These are phyloP conservation scores for Eremobia ochroleuca DNA, from an alignment of 2,888 invertebrate species.

Conservation along the genomic window DNA sequence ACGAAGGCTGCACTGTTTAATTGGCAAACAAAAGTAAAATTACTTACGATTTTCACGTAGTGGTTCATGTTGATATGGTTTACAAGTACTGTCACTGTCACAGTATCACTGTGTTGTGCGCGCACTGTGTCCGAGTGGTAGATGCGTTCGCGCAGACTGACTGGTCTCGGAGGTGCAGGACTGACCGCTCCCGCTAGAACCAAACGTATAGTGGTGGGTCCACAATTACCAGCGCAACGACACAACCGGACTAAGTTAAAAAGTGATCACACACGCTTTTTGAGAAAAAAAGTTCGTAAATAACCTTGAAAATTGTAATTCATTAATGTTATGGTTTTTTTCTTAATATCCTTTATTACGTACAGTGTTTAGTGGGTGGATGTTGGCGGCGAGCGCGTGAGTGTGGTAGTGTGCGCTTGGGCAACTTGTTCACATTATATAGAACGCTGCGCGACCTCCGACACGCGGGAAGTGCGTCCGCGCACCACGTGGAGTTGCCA, in stretches of 20 bases:
- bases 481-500: conserved; percentile 70
- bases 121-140: conserved; percentile 77
- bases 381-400: conserved; percentile 85
- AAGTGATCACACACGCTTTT: conserved; percentile 75
- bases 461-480: conserved; percentile 79
- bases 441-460: conserved; percentile 88
- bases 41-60: conserved; percentile 87
- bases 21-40: conserved; percentile 38
- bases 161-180: conserved; percentile 73
- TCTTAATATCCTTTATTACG: conserved; percentile 77
- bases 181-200: conserved; percentile 83
- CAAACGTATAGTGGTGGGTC: conserved; percentile 84
- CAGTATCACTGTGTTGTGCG: conserved; percentile 82
- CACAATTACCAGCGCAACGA: conserved; percentile 79
- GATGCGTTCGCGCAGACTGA: conserved; percentile 82
- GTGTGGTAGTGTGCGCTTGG: conserved; percentile 84
- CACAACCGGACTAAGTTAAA: conserved; percentile 53
- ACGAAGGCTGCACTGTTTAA: conserved; percentile 14
- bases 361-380: conserved; percentile 80
- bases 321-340: conserved; percentile 65
- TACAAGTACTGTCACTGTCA: conserved; percentile 80
- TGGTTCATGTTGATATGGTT: conserved; percentile 80
- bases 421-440: conserved; percentile 86
- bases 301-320: conserved; percentile 76
- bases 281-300: conserved; percentile 68